Base-by-base conservation (phyloP, 2,113 vertebrate species). In the Atherinomorus stipes region DNA sequence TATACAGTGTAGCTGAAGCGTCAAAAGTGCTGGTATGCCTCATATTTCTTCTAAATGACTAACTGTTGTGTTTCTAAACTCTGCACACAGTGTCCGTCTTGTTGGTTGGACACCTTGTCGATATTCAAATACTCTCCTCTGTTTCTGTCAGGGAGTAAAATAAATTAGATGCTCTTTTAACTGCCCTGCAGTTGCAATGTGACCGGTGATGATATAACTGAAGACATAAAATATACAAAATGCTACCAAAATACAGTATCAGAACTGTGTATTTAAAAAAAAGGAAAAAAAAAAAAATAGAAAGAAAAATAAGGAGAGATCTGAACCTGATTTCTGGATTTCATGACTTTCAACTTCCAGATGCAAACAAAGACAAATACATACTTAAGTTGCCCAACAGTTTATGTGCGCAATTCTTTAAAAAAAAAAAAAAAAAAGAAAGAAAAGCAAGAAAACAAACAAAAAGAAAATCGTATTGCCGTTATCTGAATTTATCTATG, bases 161-260 rank as follows among this genome's bases (percentile, higher is more conserved):
- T 95, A 95, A 95, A 94, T 94, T 94, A 95, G 89, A 92, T 91
- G 89, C 87, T 92, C 90, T 79, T 83, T 90, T 90, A 95, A 95
- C 94, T 94, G 94, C 91, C 94, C 94, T 93, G 94, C 94, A 95
- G 94, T 95, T 91, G 89, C 91, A 93, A 89, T 90, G 89, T 89
- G 91, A 92, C 88, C 73, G 85, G 78, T 91, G 86, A 60, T 77
- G 85, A 91, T 83, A 83, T 80, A 78, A 76, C 70, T 85, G 80
- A 85, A 88, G 73, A 87, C 75, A 78, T 74, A 86, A 84, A 80
- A 86, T 79, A 80, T 70, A 89, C 77, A 85, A 23, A 86, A 77
- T 57, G 52, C 56, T 74, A 86, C 85, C 63, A 88, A 91, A 90
- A 83, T 90, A 93, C 88, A 91, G 87, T 88, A 85, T 82, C 47